A percentile compares a stretch with the other conserved stretches of the same genome.
These are phyloP conservation scores for Cichladusa arquata DNA, from an alignment of 2,113 vertebrate genomes.

Conservation along the genomic window DNA sequence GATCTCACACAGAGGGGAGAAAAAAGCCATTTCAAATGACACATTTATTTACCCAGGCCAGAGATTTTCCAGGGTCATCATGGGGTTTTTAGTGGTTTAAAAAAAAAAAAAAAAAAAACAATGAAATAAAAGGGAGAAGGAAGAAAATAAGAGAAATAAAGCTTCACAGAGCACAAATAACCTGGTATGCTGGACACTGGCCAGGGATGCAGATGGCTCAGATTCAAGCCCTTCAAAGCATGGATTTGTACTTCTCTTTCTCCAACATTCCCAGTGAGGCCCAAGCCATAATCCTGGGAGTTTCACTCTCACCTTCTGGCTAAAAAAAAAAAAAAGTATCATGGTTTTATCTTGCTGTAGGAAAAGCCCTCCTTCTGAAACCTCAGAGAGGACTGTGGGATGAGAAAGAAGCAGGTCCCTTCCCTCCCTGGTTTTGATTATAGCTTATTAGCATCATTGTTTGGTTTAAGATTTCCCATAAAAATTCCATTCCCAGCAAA, in stretches of 20 bases:
- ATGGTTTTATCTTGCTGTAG: not conserved
- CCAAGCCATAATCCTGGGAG: not conserved
- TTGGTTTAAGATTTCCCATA: constrained; percentile 17
- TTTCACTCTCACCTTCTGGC: not conserved
- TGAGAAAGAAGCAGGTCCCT: not conserved
- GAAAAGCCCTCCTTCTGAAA: not conserved
- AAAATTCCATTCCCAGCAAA: constrained; percentile 40
- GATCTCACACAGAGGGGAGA: not conserved
- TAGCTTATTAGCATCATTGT: constrained; percentile 17
- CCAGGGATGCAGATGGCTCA: not conserved
- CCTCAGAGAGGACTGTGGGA: not conserved
- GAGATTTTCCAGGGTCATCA: not conserved
- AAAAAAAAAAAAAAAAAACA: not conserved
- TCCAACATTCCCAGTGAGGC: not conserved
- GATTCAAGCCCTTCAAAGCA: constrained; percentile 14
- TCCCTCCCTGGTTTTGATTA: constrained; percentile 31
- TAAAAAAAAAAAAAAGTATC: not conserved
- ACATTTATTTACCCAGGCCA: not conserved
- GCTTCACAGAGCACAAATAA: not conserved
- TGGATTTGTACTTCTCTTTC: not conserved
- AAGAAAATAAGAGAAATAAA: not conserved
- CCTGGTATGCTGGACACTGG: not conserved
- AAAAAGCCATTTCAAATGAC: not conserved
- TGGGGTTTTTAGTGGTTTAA: not conserved
- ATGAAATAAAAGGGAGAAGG: not conserved